Percentiles rank a stretch among this genome's conserved stretches.
Evolutionary conservation across 2,797 vertebrate species (phyloP).

Genomic region (Syngnathus rostellatus): DNA sequence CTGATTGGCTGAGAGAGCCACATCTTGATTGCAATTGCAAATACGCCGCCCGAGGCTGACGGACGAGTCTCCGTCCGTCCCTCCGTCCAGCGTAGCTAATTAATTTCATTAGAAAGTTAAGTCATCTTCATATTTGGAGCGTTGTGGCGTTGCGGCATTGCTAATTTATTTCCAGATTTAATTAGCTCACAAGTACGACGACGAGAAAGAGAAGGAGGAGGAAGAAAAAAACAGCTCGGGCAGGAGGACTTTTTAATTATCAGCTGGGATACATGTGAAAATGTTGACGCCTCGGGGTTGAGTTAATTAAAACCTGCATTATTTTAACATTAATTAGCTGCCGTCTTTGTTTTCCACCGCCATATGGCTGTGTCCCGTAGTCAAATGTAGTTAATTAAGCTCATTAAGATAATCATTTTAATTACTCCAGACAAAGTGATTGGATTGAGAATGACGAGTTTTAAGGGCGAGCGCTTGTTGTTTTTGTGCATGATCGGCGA

Average conservation of each 20-base stretch:
- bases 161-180: slow-evolving; percentile 99
- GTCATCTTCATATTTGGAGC: slow-evolving; percentile 99
- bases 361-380: slow-evolving; percentile 99
- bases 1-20: slow-evolving; percentile 93
- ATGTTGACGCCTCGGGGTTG: slow-evolving; percentile 99
- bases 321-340: slow-evolving; percentile 99
- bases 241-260: slow-evolving; percentile 99
- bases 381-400: slow-evolving; percentile 99
- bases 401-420: slow-evolving; percentile 99
- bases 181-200: slow-evolving; percentile 79
- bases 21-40: slow-evolving; percentile 99
- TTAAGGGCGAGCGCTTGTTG: slow-evolving; percentile 99
- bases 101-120: slow-evolving; percentile 99
- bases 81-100: slow-evolving; percentile 99
- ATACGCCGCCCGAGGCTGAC: slow-evolving; percentile 87
- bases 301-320: slow-evolving; percentile 99
- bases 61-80: slow-evolving; percentile 61
- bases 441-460: slow-evolving; percentile 99
- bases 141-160: slow-evolving; percentile 93
- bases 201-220: neutral
- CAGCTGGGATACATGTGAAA: slow-evolving; percentile 99
- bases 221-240: slow-evolving; percentile 98
- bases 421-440: slow-evolving; percentile 99
- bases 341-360: slow-evolving; percentile 99
- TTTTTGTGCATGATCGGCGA: slow-evolving; percentile 79